phyloP scores from a whole-genome alignment of 2,888 invertebrate genomes.

The Microplitis manilae region DNA sequence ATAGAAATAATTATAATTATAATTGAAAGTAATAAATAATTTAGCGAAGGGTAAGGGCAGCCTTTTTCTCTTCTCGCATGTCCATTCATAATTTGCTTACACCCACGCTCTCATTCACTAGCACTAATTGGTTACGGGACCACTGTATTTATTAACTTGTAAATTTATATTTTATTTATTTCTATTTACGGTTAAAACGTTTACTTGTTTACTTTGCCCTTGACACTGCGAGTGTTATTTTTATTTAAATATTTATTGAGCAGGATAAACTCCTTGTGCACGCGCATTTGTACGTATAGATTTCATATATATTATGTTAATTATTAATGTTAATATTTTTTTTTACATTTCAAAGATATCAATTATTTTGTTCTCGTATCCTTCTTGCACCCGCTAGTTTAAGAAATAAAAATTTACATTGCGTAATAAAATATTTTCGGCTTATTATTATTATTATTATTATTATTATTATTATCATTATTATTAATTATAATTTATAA shows the following conservation, averaged over 20 bases:
- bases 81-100: conserved; percentile 25
- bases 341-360: not conserved
- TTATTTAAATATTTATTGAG: not conserved
- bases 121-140: not conserved
- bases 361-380: not conserved
- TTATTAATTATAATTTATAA: not conserved
- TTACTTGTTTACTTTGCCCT: not conserved
- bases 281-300: not conserved
- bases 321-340: not conserved
- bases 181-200: too few relatives aligned
- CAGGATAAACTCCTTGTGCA: not conserved
- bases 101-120: conserved; percentile 29
- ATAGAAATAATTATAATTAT: too few relatives aligned
- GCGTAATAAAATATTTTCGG: not conserved
- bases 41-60: conserved; percentile 55
- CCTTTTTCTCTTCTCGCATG: conserved; percentile 37
- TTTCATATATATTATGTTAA: not conserved
- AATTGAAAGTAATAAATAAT: conserved; percentile 45
- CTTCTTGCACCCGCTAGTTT: not conserved
- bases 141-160: not conserved
- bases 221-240: not conserved
- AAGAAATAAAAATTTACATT: not conserved
- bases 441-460: not conserved
- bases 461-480: not conserved
- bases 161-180: not conserved